Base-by-base conservation (phyloP, 2,888 invertebrate species). In the Pristionchus maxplancki region DNA sequence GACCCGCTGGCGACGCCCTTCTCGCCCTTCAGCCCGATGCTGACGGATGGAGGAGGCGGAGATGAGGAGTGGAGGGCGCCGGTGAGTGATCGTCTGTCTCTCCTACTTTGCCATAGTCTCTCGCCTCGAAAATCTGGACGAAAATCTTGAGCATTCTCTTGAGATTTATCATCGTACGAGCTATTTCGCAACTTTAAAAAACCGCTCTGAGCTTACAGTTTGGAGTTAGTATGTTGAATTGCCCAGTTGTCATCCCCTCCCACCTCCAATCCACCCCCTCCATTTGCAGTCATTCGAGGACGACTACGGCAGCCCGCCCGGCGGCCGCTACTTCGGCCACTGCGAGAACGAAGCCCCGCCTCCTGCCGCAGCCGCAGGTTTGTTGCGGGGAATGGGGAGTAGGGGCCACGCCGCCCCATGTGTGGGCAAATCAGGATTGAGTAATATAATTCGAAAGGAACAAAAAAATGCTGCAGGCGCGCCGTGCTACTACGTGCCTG, bases 301-400 rank as follows among this genome's bases (percentile, higher is more conserved):
- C 58, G 58, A 13, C 58, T 58, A 11, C 58, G 31, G 31, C 64
- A 31, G 64, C 31, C 64, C 64, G 64, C 34, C 64, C 64, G 31
- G 28, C 62, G 28, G 31, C 31, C 28, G 17, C 64, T 17, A 15
- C 31, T 31, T 15, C 64, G 31, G 31, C 37, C 15, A 9, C 44
- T 44, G 78, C 78, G 78, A 78, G 78, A 78, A 78, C 48, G 78
- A 78, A 20, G 71, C 71, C 20, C 78, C 74, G 37, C 40, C 74
- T 24, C 6, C 40, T 20, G 64, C 11, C 5, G n/a, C 67, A 20
- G 37, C 15, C 1, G 15, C n/a, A 15, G n/a, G 28, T 53, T 53
- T n/a, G n/a, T n/a, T n/a, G n/a, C n/a, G n/a, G n/a, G n/a, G n/a
- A n/a, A n/a, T n/a, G n/a, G n/a, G n/a, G n/a, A n/a, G n/a, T n/a